Conservation (phyloP, 2,888 invertebrate species). For the Acleris sparsana region DNA sequence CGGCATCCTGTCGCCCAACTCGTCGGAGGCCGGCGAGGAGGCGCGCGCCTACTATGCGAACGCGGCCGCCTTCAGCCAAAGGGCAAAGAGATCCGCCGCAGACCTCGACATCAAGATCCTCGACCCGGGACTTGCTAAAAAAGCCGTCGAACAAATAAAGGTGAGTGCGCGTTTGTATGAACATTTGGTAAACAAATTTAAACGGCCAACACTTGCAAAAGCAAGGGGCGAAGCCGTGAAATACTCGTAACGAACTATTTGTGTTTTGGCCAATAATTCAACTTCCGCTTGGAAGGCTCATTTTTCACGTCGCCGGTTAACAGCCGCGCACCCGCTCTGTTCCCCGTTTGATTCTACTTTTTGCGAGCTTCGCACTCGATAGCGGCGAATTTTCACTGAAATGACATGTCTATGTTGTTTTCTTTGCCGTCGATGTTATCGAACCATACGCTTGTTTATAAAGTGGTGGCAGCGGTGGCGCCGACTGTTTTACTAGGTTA, state of each 20-base stretch:
- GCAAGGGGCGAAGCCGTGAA: constrained; percentile 38
- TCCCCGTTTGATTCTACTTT: constrained; percentile 39
- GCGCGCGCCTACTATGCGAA: constrained; percentile 68
- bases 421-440: not conserved
- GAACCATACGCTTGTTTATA: no score
- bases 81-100: constrained; percentile 61
- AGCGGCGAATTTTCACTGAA: constrained; percentile 10
- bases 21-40: constrained; percentile 80
- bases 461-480: no score
- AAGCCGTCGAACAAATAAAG: constrained; percentile 77
- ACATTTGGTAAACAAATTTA: constrained; percentile 20
- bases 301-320: constrained; percentile 56
- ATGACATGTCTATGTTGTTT: not conserved
- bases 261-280: constrained; percentile 51
- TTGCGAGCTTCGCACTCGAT: constrained; percentile 8
- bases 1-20: constrained; percentile 85
- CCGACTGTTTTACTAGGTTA: no score
- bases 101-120: constrained; percentile 72
- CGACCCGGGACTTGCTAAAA: constrained; percentile 72
- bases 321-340: constrained; percentile 42
- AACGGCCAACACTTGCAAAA: constrained; percentile 16
- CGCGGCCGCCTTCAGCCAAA: constrained; percentile 69
- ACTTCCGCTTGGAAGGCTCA: constrained; percentile 48
- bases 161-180: constrained; percentile 54
- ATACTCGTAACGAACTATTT: constrained; percentile 38